Evolutionary conservation across 2,888 invertebrate genomes (phyloP).

Genomic region (Megamerina dolium): DNA sequence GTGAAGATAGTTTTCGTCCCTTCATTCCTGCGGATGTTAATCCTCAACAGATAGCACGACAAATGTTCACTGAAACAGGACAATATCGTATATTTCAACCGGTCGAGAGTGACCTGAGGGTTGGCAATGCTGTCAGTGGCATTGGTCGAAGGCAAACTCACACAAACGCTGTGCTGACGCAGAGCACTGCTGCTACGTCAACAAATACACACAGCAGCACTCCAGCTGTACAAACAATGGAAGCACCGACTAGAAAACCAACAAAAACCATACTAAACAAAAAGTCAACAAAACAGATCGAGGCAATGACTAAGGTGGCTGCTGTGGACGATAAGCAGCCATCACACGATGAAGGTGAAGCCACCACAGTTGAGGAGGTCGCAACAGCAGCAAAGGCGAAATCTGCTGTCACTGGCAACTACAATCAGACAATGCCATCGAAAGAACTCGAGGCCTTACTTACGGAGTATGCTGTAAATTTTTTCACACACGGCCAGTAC

Average conservation of each 20-base stretch:
- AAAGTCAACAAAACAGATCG: background rate
- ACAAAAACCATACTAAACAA: background rate
- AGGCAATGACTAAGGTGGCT: too few species aligned
- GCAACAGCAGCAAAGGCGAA: background rate
- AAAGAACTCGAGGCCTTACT: conserved; percentile 35
- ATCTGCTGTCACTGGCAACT: background rate
- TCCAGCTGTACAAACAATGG: background rate
- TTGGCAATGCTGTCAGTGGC: conserved; percentile 22
- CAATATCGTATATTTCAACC: conserved; percentile 43
- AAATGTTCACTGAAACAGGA: conserved; percentile 40
- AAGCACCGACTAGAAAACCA: background rate
- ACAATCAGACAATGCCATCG: conserved; percentile 16
- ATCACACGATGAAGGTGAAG: background rate
- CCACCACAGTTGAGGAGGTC: background rate
- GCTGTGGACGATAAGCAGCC: background rate
- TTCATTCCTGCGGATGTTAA: conserved; percentile 34
- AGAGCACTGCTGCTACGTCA: background rate
- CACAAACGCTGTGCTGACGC: conserved; percentile 1
- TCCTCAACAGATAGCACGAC: conserved; percentile 35
- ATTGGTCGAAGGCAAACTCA: conserved; percentile 12
- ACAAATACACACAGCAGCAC: background rate
- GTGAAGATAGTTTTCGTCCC: conserved; percentile 37
- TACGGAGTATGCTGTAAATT: conserved; percentile 36
- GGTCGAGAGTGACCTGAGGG: conserved; percentile 35
- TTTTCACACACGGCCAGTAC: conserved; percentile 35